A percentile compares a stretch with the other conserved stretches of the same genome.
Evolutionary conservation across 1,140 invertebrate genomes (phyloP).

Genomic region (Muscidifurax raptorellus): DNA sequence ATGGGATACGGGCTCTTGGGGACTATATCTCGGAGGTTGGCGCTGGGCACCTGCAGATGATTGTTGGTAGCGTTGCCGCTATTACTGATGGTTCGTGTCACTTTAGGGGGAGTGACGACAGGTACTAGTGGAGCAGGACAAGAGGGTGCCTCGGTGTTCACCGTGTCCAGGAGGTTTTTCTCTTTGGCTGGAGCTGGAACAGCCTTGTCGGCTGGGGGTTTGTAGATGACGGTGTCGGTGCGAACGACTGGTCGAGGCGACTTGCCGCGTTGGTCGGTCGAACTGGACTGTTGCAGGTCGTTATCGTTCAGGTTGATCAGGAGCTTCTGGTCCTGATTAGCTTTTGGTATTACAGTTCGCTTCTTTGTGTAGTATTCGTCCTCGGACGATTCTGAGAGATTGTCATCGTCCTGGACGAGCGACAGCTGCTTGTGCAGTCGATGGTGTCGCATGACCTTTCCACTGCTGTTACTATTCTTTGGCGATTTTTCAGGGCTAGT

Average conservation of each 20-base stretch:
- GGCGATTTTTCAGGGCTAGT: not conserved
- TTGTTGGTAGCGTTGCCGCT: not conserved
- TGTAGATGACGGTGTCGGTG: slow-evolving; percentile 67
- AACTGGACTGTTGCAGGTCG: not conserved
- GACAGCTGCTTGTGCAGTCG: slow-evolving; percentile 47
- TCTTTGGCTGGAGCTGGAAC: slow-evolving; percentile 5
- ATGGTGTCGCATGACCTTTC: not conserved
- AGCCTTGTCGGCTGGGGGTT: slow-evolving; percentile 57
- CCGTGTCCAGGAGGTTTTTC: slow-evolving; percentile 36
- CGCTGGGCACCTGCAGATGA: slow-evolving; percentile 29
- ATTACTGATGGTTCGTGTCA: not conserved
- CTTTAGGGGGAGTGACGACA: not conserved
- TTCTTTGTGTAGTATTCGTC: slow-evolving; percentile 38
- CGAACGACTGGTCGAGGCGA: slow-evolving; percentile 59
- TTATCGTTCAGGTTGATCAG: slow-evolving; percentile 18
- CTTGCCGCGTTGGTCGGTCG: slow-evolving; percentile 30
- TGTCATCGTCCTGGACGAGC: not conserved
- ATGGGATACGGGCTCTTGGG: slow-evolving; percentile 32
- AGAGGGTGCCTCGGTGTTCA: not conserved
- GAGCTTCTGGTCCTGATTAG: slow-evolving; percentile 29
- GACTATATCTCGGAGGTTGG: slow-evolving; percentile 23
- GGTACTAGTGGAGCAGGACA: slow-evolving; percentile 42
- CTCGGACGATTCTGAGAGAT: slow-evolving; percentile 37
- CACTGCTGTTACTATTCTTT: not conserved
- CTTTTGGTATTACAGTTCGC: not conserved